These are phyloP conservation scores for Melanogrammus aeglefinus DNA, from an alignment of 2,797 vertebrate genomes.

Conservation along the genomic window DNA sequence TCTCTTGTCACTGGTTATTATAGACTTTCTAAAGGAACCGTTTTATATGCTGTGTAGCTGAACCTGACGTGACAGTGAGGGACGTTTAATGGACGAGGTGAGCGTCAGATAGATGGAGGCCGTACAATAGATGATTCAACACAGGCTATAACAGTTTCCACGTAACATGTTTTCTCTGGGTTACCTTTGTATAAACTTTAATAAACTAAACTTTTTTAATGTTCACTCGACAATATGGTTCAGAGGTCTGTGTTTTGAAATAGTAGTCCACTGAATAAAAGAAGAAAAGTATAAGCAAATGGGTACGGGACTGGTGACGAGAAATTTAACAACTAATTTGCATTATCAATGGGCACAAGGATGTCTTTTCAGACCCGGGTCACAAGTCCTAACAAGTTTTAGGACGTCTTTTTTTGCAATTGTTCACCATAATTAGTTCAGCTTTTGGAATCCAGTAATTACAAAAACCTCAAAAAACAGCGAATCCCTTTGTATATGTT, in stretches of 20 bases:
- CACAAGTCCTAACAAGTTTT: slow-evolving; percentile 34
- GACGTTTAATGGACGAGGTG: slow-evolving; percentile 59
- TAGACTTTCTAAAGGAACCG: slow-evolving; percentile 48
- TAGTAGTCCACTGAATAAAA: slow-evolving; percentile 42
- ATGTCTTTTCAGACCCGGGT: slow-evolving; percentile 18
- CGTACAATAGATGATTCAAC: slow-evolving; percentile 41
- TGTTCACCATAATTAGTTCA: background rate
- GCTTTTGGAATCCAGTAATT: background rate
- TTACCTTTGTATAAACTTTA: too few relatives aligned
- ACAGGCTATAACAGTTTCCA: slow-evolving; percentile 34
- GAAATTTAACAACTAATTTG: slow-evolving; percentile 58
- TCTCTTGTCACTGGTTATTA: slow-evolving; percentile 55
- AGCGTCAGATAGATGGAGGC: slow-evolving; percentile 41
- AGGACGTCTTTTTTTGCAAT: background rate
- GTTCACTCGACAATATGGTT: slow-evolving; percentile 27
- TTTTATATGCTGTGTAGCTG: slow-evolving; percentile 54
- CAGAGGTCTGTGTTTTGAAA: slow-evolving; percentile 43
- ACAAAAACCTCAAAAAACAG: too few relatives aligned
- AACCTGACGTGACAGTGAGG: slow-evolving; percentile 58
- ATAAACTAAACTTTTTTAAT: too few relatives aligned
- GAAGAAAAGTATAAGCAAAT: slow-evolving; percentile 57
- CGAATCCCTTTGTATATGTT: too few relatives aligned
- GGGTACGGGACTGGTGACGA: slow-evolving; percentile 43
- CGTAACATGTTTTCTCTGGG: slow-evolving; percentile 8
- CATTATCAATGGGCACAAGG: slow-evolving; percentile 26